Base-by-base conservation (phyloP, 2,888 invertebrate genomes). In the Pheosia gnoma region DNA sequence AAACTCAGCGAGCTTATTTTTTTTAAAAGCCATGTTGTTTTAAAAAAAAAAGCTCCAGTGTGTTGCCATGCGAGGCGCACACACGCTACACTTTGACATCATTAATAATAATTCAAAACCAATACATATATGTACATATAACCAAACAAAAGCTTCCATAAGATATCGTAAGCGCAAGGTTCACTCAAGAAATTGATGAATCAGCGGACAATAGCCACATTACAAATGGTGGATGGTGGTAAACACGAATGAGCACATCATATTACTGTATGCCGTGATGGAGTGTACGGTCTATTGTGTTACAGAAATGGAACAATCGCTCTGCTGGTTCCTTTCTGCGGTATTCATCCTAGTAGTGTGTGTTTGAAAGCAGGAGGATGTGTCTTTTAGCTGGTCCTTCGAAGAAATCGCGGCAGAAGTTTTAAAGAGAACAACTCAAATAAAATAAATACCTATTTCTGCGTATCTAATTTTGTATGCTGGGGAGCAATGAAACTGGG, bases 201-300 rank as follows among this genome's bases (percentile, higher is more conserved):
- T 63, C 66, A 72, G 67, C 61, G 74, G 64, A 81, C 79, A 80
- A 81, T 77, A 57, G 75, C n/a, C 63, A 58, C 59, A 67, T 61
- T 74, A 74, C 74, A 74, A 79, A 77, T 79, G 66, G 65, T 57
- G 56, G 60, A 62, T 62, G 54, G 54, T n/a, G 55, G 39, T 59
- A 57, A 63, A 54, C 62, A 59, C 52, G 68, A 58, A 66, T 59
- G 65, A 54, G 63, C 53, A 51, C 57, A 52, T 65, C 63, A 61
- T 57, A 59, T 62, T 59, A 53, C 53, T 47, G 59, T 57, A 65
- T 62, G 47, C 58, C 54, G 60, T 60, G 43, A 37, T 43, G 62
- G 53, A 53, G 37, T 47, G 57, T 38, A 37, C 47, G 4, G 41
- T 11, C 41, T 51, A 51, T 39, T 58, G 49, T 57, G 39, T 57